Conservation (phyloP, 2,797 vertebrate species). For the Taenioides sp. region DNA sequence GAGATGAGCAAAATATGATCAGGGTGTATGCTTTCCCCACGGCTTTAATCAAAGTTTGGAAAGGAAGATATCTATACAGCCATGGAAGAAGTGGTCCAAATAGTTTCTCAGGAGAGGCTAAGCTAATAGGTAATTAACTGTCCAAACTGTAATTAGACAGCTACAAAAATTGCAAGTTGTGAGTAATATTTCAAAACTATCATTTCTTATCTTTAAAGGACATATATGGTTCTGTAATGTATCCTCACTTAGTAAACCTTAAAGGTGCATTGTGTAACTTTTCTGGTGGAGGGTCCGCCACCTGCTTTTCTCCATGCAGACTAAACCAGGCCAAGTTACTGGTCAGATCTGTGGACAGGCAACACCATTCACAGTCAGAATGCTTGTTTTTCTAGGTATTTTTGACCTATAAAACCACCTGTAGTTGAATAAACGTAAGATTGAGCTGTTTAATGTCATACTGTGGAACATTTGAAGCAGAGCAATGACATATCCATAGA, state of each 20-base stretch:
- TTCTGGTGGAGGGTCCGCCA: too few relatives aligned
- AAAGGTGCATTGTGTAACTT: too few relatives aligned
- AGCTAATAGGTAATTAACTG: slow-evolving; percentile 66
- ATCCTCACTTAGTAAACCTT: not conserved
- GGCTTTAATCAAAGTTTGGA: slow-evolving; percentile 73
- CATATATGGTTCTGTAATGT: slow-evolving; percentile 10
- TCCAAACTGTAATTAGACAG: slow-evolving; percentile 66
- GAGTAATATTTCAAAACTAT: slow-evolving; percentile 31
- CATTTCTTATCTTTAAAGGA: slow-evolving; percentile 18
- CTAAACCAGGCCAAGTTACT: too few relatives aligned
- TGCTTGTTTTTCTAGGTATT: too few relatives aligned
- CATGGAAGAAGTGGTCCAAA: slow-evolving; percentile 33
- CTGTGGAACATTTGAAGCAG: too few relatives aligned
- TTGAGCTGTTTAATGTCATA: too few relatives aligned
- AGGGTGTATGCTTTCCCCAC: slow-evolving; percentile 61
- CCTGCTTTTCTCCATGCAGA: too few relatives aligned
- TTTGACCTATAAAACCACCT: too few relatives aligned
- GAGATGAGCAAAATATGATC: slow-evolving; percentile 73
- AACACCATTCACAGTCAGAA: too few relatives aligned
- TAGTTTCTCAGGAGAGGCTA: slow-evolving; percentile 51
- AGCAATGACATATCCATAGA: too few relatives aligned
- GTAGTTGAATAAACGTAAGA: too few relatives aligned
- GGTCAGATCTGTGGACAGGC: too few relatives aligned
- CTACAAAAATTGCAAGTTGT: slow-evolving; percentile 59
- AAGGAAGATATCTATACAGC: slow-evolving; percentile 58